Percentiles rank a stretch among this genome's conserved stretches.
Conservation (phyloP, 2,888 invertebrate genomes). For the Octodonta nipae region DNA sequence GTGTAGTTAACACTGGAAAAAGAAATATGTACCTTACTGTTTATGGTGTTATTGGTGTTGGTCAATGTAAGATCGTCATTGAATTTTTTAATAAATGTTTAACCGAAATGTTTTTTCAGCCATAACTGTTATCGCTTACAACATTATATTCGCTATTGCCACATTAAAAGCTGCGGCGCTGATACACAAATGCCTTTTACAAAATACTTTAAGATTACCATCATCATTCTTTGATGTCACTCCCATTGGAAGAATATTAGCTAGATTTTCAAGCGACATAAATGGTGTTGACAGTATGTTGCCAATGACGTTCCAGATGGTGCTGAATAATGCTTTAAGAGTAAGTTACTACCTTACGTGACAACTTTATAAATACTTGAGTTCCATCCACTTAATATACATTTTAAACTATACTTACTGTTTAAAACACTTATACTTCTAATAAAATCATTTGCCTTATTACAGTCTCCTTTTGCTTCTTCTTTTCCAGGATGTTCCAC, state of each 20-base stretch:
- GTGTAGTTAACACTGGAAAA: constrained; percentile 42
- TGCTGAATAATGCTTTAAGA: constrained; percentile 9
- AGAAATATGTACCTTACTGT: constrained; percentile 71
- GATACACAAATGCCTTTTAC: constrained; percentile 49
- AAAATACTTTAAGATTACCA: constrained; percentile 51
- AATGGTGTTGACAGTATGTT: constrained; percentile 52
- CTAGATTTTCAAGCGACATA: constrained; percentile 61
- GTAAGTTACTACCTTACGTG: too few relatives aligned
- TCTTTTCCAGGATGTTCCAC: too few relatives aligned
- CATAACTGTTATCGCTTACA: constrained; percentile 34
- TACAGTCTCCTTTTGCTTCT: too few relatives aligned
- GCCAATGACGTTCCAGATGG: constrained; percentile 33
- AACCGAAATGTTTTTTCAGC: too few relatives aligned
- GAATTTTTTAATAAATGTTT: constrained; percentile 2
- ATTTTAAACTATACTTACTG: too few relatives aligned
- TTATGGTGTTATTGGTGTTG: constrained; percentile 71
- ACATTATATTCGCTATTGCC: constrained; percentile 44
- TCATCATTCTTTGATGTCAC: constrained; percentile 68
- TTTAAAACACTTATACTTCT: too few relatives aligned
- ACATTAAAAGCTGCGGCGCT: constrained; percentile 46
- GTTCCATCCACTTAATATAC: too few relatives aligned
- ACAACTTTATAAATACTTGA: too few relatives aligned
- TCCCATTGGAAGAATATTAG: constrained; percentile 63
- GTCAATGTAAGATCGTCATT: constrained; percentile 57
- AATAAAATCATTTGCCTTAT: too few relatives aligned